These are phyloP conservation scores for Eupithecia subumbrata DNA, from an alignment of 2,888 invertebrate genomes.

Conservation along the genomic window DNA sequence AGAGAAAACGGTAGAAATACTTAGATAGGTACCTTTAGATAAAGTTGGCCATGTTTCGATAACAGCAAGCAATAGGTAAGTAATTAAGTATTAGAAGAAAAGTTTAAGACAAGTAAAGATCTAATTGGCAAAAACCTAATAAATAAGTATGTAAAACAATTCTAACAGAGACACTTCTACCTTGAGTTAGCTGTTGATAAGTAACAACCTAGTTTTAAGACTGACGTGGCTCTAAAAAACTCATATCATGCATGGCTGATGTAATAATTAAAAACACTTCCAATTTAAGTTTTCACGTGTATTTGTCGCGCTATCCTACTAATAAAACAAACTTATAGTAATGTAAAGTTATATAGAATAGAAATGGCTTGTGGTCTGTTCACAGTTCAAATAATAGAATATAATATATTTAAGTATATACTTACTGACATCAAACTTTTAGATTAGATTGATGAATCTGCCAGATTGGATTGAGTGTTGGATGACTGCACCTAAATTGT, in stretches of 20 bases:
- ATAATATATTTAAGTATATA: too few relatives aligned
- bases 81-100: not conserved
- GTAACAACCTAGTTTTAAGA: not conserved
- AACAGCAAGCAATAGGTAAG: not conserved
- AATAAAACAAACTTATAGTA: too few relatives aligned
- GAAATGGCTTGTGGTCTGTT: too few relatives aligned
- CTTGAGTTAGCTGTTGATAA: not conserved
- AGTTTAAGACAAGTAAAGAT: not conserved
- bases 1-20: conserved; percentile 2
- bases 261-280: not conserved
- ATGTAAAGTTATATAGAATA: too few relatives aligned
- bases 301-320: not conserved
- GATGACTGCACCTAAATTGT: too few relatives aligned
- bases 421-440: too few relatives aligned
- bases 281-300: not conserved
- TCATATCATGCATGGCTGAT: not conserved
- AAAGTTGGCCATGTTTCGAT: conserved; percentile 5
- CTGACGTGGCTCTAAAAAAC: not conserved
- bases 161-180: too few relatives aligned
- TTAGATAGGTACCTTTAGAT: not conserved
- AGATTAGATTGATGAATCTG: too few relatives aligned
- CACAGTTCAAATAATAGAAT: too few relatives aligned
- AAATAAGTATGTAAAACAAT: not conserved
- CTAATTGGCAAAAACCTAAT: not conserved
- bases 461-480: too few relatives aligned